Percentiles rank a stretch among this genome's conserved stretches.
phyloP scores from a whole-genome alignment of 2,888 invertebrate species.

The Eledone cirrhosa region DNA sequence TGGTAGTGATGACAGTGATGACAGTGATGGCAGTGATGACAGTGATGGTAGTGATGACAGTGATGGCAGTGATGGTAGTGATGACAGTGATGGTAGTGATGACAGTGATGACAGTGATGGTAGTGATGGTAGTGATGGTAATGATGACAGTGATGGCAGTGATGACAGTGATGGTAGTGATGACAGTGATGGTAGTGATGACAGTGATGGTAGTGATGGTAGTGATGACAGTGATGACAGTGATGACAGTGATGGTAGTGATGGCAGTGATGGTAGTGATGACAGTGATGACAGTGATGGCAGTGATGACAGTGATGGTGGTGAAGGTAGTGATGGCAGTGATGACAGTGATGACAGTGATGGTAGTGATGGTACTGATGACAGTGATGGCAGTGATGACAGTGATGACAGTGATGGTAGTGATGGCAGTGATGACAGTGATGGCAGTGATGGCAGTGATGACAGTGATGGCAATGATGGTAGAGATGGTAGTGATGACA shows the following conservation, averaged over 20 bases:
- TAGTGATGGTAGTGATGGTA: slow-evolving; percentile 22
- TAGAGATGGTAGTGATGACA: too few relatives aligned
- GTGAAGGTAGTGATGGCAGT: slow-evolving; percentile 1
- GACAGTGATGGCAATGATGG: too few relatives aligned
- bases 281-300: background rate
- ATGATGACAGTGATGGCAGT: slow-evolving; percentile 16
- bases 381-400: background rate
- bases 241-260: slow-evolving; percentile 1
- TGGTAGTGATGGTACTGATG: background rate
- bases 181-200: slow-evolving; percentile 24
- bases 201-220: slow-evolving; percentile 21
- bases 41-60: slow-evolving; percentile 29
- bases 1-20: background rate
- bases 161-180: slow-evolving; percentile 22
- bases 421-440: background rate
- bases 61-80: slow-evolving; percentile 30
- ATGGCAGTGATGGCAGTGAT: slow-evolving; percentile 11
- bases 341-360: background rate
- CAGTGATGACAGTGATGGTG: slow-evolving; percentile 19
- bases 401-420: background rate
- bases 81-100: background rate
- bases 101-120: background rate
- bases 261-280: background rate
- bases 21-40: slow-evolving; percentile 16
- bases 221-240: slow-evolving; percentile 20